A percentile compares a stretch with the other conserved stretches of the same genome.
Evolutionary conservation across 2,113 vertebrate genomes (phyloP).

Genomic region (Panthera tigris): DNA sequence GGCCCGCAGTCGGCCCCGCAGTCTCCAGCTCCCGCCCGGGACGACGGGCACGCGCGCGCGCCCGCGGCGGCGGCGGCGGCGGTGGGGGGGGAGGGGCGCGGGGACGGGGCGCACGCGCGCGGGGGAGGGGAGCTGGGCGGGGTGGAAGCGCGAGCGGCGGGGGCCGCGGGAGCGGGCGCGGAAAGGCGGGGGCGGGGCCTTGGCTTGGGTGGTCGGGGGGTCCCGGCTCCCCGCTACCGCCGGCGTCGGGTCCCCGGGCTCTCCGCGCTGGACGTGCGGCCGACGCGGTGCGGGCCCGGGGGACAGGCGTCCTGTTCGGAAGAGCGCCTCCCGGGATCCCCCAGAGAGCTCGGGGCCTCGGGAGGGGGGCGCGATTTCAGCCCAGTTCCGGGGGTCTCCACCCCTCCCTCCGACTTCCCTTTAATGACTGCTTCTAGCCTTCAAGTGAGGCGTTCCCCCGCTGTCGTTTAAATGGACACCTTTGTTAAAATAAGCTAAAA

Average conservation of each 20-base stretch:
- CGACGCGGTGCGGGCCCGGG: background rate
- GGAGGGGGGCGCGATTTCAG: background rate
- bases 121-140: background rate
- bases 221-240: background rate
- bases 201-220: accelerated
- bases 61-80: background rate
- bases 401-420: background rate
- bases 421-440: background rate
- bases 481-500: conserved; percentile 54
- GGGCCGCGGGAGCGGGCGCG: background rate
- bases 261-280: background rate
- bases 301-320: background rate
- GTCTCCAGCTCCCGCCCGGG: conserved; percentile 53
- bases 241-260: background rate
- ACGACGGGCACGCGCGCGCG: conserved; percentile 49
- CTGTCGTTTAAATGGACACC: conserved; percentile 47
- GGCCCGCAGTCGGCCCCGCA: background rate
- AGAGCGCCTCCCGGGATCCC: background rate
- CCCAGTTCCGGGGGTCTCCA: background rate
- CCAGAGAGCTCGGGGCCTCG: background rate
- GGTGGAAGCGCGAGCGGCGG: conserved; percentile 5
- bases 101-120: conserved; percentile 51
- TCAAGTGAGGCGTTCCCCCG: background rate
- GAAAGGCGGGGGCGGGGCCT: conserved; percentile 44
- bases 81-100: conserved; percentile 25